Evolutionary conservation across 2,797 vertebrate species (phyloP).

Genomic region (Sebastes taczanowskii): DNA sequence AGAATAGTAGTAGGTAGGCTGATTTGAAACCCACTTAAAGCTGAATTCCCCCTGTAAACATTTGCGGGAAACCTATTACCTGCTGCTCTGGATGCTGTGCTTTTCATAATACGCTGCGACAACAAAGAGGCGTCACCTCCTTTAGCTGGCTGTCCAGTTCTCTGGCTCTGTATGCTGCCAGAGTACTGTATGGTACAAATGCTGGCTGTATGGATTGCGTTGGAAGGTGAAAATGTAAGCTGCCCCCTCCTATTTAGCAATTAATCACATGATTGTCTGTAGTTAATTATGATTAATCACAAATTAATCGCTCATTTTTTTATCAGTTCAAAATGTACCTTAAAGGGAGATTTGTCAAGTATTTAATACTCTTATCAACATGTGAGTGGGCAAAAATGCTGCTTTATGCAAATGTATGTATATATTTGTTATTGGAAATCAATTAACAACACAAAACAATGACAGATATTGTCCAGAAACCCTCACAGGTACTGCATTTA

Average conservation of each 20-base stretch:
- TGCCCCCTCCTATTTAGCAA: neutral
- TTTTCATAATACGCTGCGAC: constrained; percentile 49
- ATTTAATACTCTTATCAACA: too few species aligned
- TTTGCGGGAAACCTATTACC: constrained; percentile 63
- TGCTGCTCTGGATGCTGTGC: constrained; percentile 52
- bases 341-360: too few species aligned
- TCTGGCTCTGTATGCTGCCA: neutral
- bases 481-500: too few species aligned
- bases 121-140: constrained; percentile 48
- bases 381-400: too few species aligned
- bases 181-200: neutral
- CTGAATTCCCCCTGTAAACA: constrained; percentile 61
- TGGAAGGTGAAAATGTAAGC: constrained; percentile 37
- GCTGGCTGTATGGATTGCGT: constrained; percentile 30
- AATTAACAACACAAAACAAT: too few species aligned
- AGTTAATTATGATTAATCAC: too few species aligned
- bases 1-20: constrained; percentile 49
- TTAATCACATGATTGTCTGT: too few species aligned
- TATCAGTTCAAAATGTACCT: too few species aligned
- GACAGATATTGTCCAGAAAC: too few species aligned
- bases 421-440: too few species aligned
- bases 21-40: constrained; percentile 65
- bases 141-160: constrained; percentile 42
- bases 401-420: too few species aligned
- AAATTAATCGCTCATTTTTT: too few species aligned